Evolutionary conservation across 1,140 invertebrate species (phyloP).

Genomic region (Aphelenchoides besseyi): DNA sequence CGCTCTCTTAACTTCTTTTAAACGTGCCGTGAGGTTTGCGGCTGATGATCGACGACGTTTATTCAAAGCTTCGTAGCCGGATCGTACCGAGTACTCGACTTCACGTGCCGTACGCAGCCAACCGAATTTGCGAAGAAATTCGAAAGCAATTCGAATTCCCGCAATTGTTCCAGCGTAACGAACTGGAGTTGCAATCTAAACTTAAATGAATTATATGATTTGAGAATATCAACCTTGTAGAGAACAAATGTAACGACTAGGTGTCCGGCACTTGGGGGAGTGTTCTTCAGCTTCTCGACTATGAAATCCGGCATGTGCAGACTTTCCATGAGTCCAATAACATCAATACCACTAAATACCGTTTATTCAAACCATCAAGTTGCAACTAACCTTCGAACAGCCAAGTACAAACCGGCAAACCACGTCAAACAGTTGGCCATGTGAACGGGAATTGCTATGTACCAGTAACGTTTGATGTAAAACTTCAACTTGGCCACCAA

Average conservation of each 20-base stretch:
- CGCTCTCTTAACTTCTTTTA: slow-evolving; percentile 3
- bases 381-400: slow-evolving; percentile 45
- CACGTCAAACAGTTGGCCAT: slow-evolving; percentile 38
- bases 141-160: slow-evolving; percentile 47
- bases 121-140: slow-evolving; percentile 44
- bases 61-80: slow-evolving; percentile 27
- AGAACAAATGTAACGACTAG: slow-evolving; percentile 52
- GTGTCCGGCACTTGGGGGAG: slow-evolving; percentile 45
- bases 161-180: slow-evolving; percentile 50
- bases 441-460: slow-evolving; percentile 56
- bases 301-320: slow-evolving; percentile 48
- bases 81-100: slow-evolving; percentile 41
- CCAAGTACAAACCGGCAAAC: slow-evolving; percentile 47
- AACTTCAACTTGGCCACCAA: slow-evolving; percentile 57
- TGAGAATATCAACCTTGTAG: slow-evolving; percentile 46
- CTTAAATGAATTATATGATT: background rate
- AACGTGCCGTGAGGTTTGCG: background rate
- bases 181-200: slow-evolving; percentile 50
- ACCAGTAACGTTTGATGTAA: slow-evolving; percentile 60
- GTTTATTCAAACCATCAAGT: slow-evolving; percentile 29
- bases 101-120: slow-evolving; percentile 48
- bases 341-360: slow-evolving; percentile 53
- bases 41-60: slow-evolving; percentile 9
- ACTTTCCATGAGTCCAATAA: slow-evolving; percentile 44
- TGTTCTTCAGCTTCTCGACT: slow-evolving; percentile 51